phyloP scores from a whole-genome alignment of 2,888 invertebrate species.

The Lydus trimaculatus region DNA sequence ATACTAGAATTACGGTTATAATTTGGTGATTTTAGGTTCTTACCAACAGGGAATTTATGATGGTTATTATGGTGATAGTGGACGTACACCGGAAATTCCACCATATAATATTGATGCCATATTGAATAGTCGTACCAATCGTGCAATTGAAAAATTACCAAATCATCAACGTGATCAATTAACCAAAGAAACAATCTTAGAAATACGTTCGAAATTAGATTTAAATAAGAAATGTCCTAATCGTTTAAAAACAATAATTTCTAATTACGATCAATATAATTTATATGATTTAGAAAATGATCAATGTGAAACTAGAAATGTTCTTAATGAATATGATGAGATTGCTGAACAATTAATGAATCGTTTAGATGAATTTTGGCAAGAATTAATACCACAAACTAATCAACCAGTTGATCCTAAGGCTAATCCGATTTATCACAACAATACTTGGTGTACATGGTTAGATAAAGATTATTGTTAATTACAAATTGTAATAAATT shows the following conservation, averaged over 20 bases:
- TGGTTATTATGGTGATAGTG: slow-evolving; percentile 45
- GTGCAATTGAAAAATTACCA: slow-evolving; percentile 42
- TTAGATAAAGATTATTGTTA: slow-evolving; percentile 35
- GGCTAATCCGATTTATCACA: slow-evolving; percentile 47
- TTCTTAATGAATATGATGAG: slow-evolving; percentile 36
- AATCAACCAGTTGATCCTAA: slow-evolving; percentile 39
- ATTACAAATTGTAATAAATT: slow-evolving; percentile 15
- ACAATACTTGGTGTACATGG: slow-evolving; percentile 53
- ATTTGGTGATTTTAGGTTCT: slow-evolving; percentile 34
- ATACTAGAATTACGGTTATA: background rate
- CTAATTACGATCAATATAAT: slow-evolving; percentile 41
- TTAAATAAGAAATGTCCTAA: slow-evolving; percentile 16
- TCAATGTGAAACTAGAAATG: slow-evolving; percentile 54
- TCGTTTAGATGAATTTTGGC: slow-evolving; percentile 38
- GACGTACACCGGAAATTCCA: slow-evolving; percentile 40
- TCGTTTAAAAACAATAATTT: slow-evolving; percentile 4
- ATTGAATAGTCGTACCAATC: slow-evolving; percentile 45
- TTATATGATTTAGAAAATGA: slow-evolving; percentile 52
- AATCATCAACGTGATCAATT: slow-evolving; percentile 21
- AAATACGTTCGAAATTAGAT: slow-evolving; percentile 31
- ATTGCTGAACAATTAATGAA: slow-evolving; percentile 38
- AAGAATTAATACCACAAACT: slow-evolving; percentile 43
- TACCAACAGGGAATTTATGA: slow-evolving; percentile 42
- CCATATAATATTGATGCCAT: slow-evolving; percentile 43
- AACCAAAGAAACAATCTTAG: slow-evolving; percentile 32